Percentiles rank a stretch among this genome's conserved stretches.
Evolutionary conservation across 2,797 vertebrate species (phyloP).

Genomic region (Catostomus latipinnis): DNA sequence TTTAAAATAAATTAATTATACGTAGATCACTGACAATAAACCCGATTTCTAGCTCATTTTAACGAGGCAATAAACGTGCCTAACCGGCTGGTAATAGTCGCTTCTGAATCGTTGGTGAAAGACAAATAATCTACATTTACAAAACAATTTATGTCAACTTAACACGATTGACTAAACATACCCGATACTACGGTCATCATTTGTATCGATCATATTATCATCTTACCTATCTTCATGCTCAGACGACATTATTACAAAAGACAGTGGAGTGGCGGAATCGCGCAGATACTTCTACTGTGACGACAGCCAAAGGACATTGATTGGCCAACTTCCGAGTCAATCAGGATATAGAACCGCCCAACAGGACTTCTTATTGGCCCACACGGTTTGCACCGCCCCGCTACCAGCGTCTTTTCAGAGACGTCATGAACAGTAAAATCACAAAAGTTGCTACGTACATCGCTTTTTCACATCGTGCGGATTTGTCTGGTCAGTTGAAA

Average conservation of each 20-base stretch:
- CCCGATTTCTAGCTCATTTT: neutral
- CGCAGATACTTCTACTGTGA: slow-evolving; percentile 73
- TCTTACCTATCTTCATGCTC: slow-evolving; percentile 83
- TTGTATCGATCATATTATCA: neutral
- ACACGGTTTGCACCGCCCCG: neutral
- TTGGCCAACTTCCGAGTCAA: slow-evolving; percentile 70
- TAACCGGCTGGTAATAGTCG: neutral
- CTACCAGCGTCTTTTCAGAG: neutral
- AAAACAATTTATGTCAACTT: neutral
- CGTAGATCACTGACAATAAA: rapidly evolving
- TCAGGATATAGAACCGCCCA: slow-evolving; percentile 61
- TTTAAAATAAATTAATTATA: too few relatives aligned
- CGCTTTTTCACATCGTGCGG: too few relatives aligned
- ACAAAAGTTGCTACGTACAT: neutral
- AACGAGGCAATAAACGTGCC: neutral
- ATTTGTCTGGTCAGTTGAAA: too few relatives aligned
- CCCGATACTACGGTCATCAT: rapidly evolving
- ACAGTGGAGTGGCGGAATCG: slow-evolving; percentile 75
- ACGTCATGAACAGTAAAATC: slow-evolving; percentile 1
- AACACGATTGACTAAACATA: neutral
- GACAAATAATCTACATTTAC: neutral
- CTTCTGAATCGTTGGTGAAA: neutral
- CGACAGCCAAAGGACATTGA: slow-evolving; percentile 55
- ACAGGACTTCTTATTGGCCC: slow-evolving; percentile 57
- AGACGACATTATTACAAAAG: slow-evolving; percentile 85